Evolutionary conservation across 2,888 invertebrate species (phyloP), one percentile per base, ranked within the genome.

Genomic region (Idaea dimidiata): DNA sequence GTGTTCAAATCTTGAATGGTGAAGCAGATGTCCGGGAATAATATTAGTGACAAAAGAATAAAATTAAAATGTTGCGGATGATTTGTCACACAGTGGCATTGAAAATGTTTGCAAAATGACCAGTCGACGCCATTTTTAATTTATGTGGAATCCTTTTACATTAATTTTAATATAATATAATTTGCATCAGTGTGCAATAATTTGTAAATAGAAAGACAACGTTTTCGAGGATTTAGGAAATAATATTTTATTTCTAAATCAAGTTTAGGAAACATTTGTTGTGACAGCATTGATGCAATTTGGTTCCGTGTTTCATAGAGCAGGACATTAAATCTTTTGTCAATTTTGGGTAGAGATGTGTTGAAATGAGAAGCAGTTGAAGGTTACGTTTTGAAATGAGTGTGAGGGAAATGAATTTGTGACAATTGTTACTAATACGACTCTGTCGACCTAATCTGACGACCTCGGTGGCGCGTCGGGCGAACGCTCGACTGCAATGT

Each of bases 141-240:
- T 14, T 43, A 43, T 43, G 5, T 43, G 14, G 43, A 43, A 43
- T 43, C 43, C 2, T 24, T n/a, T 62, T 61, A 54, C 53, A 58
- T 59, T 17, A 56, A 61, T 62, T 62, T 55, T 60, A 66, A 63
- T 63, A 63, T 66, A n/a, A 57, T 63, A 63, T 60, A 54, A 61
- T 58, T n/a, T 24, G 63, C 62, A 63, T 58, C 14, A 43, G 43
- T 43, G 43, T 43, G 43, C 14, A 43, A 43, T 43, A 43, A 43
- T 43, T 43, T 43, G 43, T 14, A 43, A 43, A 43, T 43, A 43
- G 8, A 43, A 14, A 43, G 43, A 43, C 24, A 24, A 24, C 10
- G 10, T 43, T 43, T 32, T 43, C 43, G 43, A 43, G 43, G 43
- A 43, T 43, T 43, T 43, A 14, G 14, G 43, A 14, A 43, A 55